These are phyloP conservation scores for Alligator mississippiensis DNA, from an alignment of 2,113 vertebrate genomes.

Conservation along the genomic window DNA sequence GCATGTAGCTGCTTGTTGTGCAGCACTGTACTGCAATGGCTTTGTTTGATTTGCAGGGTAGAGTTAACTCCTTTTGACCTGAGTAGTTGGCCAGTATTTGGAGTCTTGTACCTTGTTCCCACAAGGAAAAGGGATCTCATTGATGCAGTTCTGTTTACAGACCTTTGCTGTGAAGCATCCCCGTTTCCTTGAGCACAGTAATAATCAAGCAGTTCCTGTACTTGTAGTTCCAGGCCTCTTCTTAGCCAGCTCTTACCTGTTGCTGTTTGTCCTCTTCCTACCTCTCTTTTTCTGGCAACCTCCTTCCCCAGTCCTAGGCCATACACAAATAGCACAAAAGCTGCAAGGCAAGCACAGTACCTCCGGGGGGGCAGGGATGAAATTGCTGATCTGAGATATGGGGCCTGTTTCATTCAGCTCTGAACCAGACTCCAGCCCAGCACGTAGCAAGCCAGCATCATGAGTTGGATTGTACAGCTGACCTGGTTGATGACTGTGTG, in stretches of 20 bases:
- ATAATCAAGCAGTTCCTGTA: not conserved
- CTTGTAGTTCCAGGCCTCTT: not conserved
- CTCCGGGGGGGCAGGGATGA: not conserved
- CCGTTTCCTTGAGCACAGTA: not conserved
- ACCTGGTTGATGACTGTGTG: not conserved
- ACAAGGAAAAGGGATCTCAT: not conserved
- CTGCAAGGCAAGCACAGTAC: not conserved
- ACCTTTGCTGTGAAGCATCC: not conserved
- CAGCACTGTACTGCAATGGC: not conserved
- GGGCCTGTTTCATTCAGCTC: no score
- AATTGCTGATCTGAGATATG: not conserved
- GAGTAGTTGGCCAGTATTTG: fast-evolving
- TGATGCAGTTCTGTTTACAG: not conserved
- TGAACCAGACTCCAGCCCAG: no score
- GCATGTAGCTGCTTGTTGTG: not conserved
- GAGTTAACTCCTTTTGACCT: not conserved
- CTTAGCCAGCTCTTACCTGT: not conserved
- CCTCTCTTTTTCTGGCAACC: not conserved
- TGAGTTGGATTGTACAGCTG: not conserved
- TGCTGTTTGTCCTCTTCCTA: not conserved
- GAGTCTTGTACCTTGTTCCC: not conserved
- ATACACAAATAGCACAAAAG: not conserved
- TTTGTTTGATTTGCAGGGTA: not conserved
- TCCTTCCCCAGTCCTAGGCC: not conserved
- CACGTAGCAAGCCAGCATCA: not conserved